These are phyloP conservation scores for Pachypeltis micranthus DNA, from an alignment of 1,140 invertebrate genomes.

Conservation along the genomic window DNA sequence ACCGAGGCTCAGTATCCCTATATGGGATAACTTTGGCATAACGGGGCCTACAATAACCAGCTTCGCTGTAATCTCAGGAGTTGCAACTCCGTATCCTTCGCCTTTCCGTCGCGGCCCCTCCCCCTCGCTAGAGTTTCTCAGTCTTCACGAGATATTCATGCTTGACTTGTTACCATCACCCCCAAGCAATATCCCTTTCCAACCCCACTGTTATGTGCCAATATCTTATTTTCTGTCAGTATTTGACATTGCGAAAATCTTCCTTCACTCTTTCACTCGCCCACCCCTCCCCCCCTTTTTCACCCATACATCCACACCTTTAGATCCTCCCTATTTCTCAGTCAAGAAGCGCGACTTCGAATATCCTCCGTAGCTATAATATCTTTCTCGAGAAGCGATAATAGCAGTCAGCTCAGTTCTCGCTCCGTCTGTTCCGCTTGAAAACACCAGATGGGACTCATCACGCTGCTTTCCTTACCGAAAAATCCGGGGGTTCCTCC, in stretches of 20 bases:
- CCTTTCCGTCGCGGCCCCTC: not conserved
- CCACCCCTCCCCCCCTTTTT: too few species aligned
- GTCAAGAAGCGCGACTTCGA: too few species aligned
- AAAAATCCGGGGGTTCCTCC: too few species aligned
- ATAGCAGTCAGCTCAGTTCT: too few species aligned
- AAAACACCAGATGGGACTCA: too few species aligned
- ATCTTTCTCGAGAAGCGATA: too few species aligned
- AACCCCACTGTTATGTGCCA: not conserved
- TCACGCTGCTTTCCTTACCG: too few species aligned
- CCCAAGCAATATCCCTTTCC: not conserved
- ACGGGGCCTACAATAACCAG: slow-evolving; percentile 9
- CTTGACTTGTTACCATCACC: slow-evolving; percentile 7
- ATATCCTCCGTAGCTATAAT: too few species aligned
- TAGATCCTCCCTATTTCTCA: too few species aligned
- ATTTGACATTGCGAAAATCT: not conserved
- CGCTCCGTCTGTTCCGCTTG: too few species aligned
- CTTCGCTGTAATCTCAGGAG: not conserved
- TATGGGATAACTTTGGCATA: slow-evolving; percentile 9
- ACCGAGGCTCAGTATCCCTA: not conserved
- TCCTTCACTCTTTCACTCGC: too few species aligned
- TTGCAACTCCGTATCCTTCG: not conserved
- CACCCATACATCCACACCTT: too few species aligned
- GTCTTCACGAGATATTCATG: slow-evolving; percentile 8
- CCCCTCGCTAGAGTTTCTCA: not conserved
- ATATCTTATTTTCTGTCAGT: slow-evolving; percentile 1